Evolutionary conservation across 2,797 vertebrate species (phyloP).

Genomic region (Poeciliopsis paucimaculata): DNA sequence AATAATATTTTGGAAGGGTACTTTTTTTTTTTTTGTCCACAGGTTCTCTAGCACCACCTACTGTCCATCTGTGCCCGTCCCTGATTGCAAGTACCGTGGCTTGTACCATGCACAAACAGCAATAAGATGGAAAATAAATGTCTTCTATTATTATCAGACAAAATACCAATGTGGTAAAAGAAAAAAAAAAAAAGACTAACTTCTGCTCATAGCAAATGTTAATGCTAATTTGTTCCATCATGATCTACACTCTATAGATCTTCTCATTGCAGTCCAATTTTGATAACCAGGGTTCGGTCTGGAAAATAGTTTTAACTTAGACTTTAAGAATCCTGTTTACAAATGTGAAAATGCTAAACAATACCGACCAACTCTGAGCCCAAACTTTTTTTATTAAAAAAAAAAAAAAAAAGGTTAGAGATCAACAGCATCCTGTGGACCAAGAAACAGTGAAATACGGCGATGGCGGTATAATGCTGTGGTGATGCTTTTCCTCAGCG

Average conservation of each 20-base stretch:
- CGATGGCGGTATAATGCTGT: neutral
- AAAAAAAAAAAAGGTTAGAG: neutral
- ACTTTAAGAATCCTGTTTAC: neutral
- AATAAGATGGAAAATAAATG: neutral
- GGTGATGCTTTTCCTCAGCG: neutral
- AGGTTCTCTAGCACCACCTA: neutral
- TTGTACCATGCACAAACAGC: neutral
- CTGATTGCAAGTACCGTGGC: neutral
- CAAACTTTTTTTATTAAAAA: neutral
- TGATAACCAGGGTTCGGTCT: neutral
- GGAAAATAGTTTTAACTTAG: neutral
- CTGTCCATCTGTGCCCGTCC: neutral
- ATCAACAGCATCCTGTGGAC: neutral
- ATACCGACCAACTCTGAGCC: too few relatives aligned
- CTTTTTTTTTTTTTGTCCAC: neutral
- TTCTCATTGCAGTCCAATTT: neutral
- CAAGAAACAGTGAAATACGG: neutral
- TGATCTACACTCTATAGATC: neutral
- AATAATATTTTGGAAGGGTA: neutral
- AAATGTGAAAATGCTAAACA: neutral
- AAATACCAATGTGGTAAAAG: too few relatives aligned
- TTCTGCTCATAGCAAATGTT: too few relatives aligned
- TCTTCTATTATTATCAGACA: neutral
- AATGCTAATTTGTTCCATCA: too few relatives aligned
- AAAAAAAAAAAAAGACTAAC: too few relatives aligned